Percentiles rank a stretch among this genome's conserved stretches.
phyloP scores from a whole-genome alignment of 2,113 vertebrate species.

The Mormoops blainvillei region DNA sequence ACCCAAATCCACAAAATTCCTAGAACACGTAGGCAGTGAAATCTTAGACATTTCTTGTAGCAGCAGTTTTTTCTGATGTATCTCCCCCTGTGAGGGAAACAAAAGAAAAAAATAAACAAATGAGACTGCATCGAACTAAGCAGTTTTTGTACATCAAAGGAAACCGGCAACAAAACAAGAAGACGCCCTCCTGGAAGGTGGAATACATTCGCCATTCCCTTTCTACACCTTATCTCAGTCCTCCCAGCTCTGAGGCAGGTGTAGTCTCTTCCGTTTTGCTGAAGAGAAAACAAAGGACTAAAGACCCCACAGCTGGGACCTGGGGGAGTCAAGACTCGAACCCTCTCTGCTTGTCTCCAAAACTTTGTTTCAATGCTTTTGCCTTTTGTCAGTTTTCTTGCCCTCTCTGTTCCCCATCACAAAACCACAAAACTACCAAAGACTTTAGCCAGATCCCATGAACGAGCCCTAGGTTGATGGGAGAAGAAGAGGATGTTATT shows the following conservation, averaged over 20 bases:
- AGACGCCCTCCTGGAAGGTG: fast-evolving
- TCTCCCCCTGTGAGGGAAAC: too few species aligned
- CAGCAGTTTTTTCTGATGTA: too few species aligned
- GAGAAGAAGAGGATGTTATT: neutral
- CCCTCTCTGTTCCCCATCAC: neutral
- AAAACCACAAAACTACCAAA: neutral
- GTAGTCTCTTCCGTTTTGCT: neutral
- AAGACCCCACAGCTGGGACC: neutral
- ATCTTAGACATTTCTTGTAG: too few species aligned
- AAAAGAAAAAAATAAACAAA: too few species aligned
- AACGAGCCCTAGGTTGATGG: neutral
- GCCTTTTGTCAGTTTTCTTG: neutral
- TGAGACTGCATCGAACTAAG: too few species aligned
- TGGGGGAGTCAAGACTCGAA: neutral
- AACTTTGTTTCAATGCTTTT: neutral
- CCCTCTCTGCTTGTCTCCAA: neutral
- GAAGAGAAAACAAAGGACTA: neutral
- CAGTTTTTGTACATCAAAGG: too few species aligned
- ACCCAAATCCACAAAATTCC: too few species aligned
- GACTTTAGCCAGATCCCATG: neutral
- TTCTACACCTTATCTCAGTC: neutral
- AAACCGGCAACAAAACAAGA: too few species aligned
- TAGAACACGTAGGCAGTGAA: too few species aligned
- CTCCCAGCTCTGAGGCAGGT: neutral
- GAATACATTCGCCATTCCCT: too few species aligned